Evolutionary conservation across 2,797 vertebrate genomes (phyloP), one percentile per base, ranked within the genome.

Genomic region (Florisuga fusca): DNA sequence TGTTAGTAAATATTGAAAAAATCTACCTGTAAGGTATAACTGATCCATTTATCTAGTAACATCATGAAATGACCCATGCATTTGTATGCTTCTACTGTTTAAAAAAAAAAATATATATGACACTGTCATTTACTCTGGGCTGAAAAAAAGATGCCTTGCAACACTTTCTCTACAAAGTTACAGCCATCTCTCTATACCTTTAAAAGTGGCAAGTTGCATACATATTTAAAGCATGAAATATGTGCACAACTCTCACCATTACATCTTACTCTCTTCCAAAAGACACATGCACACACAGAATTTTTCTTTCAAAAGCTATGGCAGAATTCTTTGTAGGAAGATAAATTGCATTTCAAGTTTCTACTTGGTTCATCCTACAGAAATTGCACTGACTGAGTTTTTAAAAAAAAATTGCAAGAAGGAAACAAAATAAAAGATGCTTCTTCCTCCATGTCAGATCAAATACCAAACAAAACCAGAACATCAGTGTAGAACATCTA

Each of bases 321-420:
- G 58, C 16, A 80, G 58, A 74, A 38, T 57, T 80, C 18, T 66
- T 34, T 59, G 27, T 10, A 84, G 33, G 41, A 80, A 90, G 79
- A 53, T 43, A 89, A 93, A 95, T 21, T 57, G 43, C n/a, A 64
- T 61, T 77, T 91, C 38, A 68, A 64, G 64, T 94, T 91, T 77
- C 68, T 68, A n/a, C 21, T 77, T 38, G 36, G 10, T 54, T 87
- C 34, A 89, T 41, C 38, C 59, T 48, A 74, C 23, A 82, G 64
- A 82, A 94, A 62, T 14, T 88, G 62, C 51, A 69, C 59, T 14
- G 17, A 31, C 54, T 54, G 14, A 1, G 11, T 84, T 89, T 94
- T 95, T 69, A 75, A 50, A 71, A 81, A 87, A 91, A 5, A 38
- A 84, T 43, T 78, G 51, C 27, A 81, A 58, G 34, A 83, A 89